phyloP scores from a whole-genome alignment of 2,113 vertebrate species.

The Hemiprocne comata region DNA sequence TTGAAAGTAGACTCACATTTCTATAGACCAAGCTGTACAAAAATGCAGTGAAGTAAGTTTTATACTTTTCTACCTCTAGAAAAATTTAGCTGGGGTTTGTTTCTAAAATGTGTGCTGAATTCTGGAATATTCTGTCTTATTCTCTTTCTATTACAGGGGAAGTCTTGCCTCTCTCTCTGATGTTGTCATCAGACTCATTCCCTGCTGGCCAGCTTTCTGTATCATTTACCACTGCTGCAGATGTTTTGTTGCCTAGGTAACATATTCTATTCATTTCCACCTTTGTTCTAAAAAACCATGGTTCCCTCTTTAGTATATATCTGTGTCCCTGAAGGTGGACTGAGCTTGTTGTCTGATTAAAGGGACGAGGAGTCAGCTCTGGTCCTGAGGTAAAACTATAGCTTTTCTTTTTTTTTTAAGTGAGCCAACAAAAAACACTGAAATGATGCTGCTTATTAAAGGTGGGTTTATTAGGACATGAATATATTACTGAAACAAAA shows the following conservation, averaged over 20 bases:
- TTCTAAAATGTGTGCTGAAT: background rate
- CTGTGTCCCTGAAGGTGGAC: background rate
- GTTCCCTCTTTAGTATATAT: background rate
- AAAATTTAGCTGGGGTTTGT: background rate
- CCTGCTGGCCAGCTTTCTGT: background rate
- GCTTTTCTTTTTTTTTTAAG: background rate
- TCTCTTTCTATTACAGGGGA: background rate
- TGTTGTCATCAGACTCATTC: background rate
- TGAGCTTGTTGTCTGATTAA: background rate
- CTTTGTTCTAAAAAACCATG: background rate
- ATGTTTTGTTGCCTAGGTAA: slow-evolving; percentile 45
- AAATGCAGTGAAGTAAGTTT: fast-evolving
- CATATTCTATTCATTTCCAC: slow-evolving; percentile 12
- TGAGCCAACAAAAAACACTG: background rate
- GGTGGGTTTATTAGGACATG: background rate
- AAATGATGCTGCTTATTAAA: background rate
- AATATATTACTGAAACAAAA: background rate
- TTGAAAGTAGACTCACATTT: background rate
- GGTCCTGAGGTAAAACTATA: background rate
- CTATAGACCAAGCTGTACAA: background rate
- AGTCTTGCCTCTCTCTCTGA: background rate
- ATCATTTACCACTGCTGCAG: background rate
- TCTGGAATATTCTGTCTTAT: background rate
- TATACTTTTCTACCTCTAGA: background rate
- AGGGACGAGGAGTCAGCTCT: background rate